Evolutionary conservation across 2,888 invertebrate genomes (phyloP).

Genomic region (Stenotaenia linearis): DNA sequence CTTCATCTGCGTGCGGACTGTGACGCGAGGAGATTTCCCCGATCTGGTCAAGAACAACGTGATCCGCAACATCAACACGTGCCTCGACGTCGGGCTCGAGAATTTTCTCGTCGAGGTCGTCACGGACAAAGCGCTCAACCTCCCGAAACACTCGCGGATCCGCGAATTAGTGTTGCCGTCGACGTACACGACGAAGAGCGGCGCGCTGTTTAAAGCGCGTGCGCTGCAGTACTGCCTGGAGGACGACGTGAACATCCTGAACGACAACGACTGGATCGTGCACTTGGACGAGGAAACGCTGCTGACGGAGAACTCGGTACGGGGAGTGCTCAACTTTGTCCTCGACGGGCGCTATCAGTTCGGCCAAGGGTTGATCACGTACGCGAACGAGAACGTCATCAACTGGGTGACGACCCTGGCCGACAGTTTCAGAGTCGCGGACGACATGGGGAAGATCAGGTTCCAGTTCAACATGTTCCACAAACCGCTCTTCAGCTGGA

Average conservation of each 20-base stretch:
- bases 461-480: conserved; percentile 89
- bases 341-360: conserved; percentile 89
- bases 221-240: conserved; percentile 94
- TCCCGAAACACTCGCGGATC: conserved; percentile 63
- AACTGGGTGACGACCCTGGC: conserved; percentile 96
- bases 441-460: conserved; percentile 94
- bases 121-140: conserved; percentile 74
- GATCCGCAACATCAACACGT: conserved; percentile 75
- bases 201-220: conserved; percentile 88
- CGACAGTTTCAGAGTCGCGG: conserved; percentile 90
- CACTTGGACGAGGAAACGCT: conserved; percentile 95
- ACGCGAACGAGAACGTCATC: conserved; percentile 89
- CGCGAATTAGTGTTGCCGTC: conserved; percentile 77
- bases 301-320: conserved; percentile 82
- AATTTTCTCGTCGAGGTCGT: conserved; percentile 95
- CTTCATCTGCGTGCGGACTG: conserved; percentile 88
- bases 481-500: conserved; percentile 94
- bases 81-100: conserved; percentile 81
- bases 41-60: conserved; percentile 83
- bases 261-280: conserved; percentile 92
- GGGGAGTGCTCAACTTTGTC: conserved; percentile 89
- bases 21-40: conserved; percentile 90
- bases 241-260: conserved; percentile 74
- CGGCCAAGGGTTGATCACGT: conserved; percentile 91
- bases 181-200: conserved; percentile 78